A percentile compares a stretch with the other conserved stretches of the same genome.
phyloP scores from a whole-genome alignment of 2,888 invertebrate species.

The Amblyjoppa proteus region DNA sequence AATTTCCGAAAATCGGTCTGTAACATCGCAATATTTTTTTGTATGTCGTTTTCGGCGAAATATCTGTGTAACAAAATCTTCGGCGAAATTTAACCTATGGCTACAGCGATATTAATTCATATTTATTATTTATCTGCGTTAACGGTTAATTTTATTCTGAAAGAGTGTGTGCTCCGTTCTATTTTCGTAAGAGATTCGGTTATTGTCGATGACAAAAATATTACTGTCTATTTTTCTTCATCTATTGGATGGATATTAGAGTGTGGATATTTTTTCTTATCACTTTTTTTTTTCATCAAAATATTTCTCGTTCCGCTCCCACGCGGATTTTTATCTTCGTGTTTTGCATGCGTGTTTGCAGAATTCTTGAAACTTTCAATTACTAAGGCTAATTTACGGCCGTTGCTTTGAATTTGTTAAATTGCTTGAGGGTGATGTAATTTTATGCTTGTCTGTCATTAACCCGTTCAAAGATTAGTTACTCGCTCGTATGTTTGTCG shows the following conservation, averaged over 20 bases:
- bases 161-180: conserved; percentile 17
- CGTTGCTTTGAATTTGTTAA: conserved; percentile 23
- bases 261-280: conserved; percentile 40
- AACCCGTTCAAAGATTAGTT: not conserved
- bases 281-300: conserved; percentile 34
- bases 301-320: conserved; percentile 31
- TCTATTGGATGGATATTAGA: conserved; percentile 36
- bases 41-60: not conserved
- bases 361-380: conserved; percentile 51
- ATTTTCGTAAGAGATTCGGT: conserved; percentile 32
- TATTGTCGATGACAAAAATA: conserved; percentile 65
- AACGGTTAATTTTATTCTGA: conserved; percentile 23
- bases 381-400: conserved; percentile 36
- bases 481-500: not conserved
- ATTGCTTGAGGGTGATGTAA: conserved; percentile 24
- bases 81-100: not conserved
- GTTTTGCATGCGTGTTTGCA: conserved; percentile 5
- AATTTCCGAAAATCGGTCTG: too few species aligned
- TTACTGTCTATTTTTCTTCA: conserved; percentile 33
- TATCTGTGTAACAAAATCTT: conserved; percentile 2
- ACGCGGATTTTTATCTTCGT: conserved; percentile 1
- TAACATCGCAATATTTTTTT: too few species aligned
- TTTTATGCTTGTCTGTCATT: conserved; percentile 20
- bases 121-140: conserved; percentile 15
- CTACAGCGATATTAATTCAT: not conserved